Evolutionary conservation across 2,113 vertebrate genomes (phyloP), one percentile per base, ranked within the genome.

Genomic region (Crotalus helleri): DNA sequence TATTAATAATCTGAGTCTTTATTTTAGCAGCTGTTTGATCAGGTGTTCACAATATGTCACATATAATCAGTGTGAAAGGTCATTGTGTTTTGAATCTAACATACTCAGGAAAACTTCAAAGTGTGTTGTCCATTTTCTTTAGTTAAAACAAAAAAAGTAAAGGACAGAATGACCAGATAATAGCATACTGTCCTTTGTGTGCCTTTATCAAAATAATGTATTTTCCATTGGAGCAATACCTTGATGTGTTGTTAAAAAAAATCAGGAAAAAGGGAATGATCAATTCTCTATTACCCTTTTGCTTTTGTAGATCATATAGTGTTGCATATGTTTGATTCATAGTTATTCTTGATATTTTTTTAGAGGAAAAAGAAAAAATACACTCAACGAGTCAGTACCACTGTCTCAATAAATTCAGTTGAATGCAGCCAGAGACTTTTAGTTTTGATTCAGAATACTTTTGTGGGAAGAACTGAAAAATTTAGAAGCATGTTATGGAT

Each of bases 401-500:
- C 54, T 93, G 19, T 92, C 29, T 88, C 93, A 24, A 95, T 87
- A 94, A 74, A 94, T 94, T 53, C 61, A 33, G 91, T 58, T 5
- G 93, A 90, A 59, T 94, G 93, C 95, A 95, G 89, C 94, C 93
- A 96, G 95, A 92, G 94, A 95, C 94, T 87, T 92, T 90, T 88
- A 94, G 58, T 44, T 92, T 95, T 95, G 93, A 94, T n/a, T 95
- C 94, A 95, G 88, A 94, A 94, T 94, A 94, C 87, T 88, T 95
- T 95, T 95, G 88, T 95, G 92, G 92, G 94, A 94, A 90, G 93
- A 93, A 93, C 4, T 94, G 92, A 94, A 95, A 95, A 85, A 64
- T 95, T 85, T 94, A 96, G 94, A 96, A 94, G 39, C 81, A 91
- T 96, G 93, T 92, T 94, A 92, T 95, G 93, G 94, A 92, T 9